Conservation (phyloP, 2,888 invertebrate genomes). For the Stenolophus ochropezus region DNA sequence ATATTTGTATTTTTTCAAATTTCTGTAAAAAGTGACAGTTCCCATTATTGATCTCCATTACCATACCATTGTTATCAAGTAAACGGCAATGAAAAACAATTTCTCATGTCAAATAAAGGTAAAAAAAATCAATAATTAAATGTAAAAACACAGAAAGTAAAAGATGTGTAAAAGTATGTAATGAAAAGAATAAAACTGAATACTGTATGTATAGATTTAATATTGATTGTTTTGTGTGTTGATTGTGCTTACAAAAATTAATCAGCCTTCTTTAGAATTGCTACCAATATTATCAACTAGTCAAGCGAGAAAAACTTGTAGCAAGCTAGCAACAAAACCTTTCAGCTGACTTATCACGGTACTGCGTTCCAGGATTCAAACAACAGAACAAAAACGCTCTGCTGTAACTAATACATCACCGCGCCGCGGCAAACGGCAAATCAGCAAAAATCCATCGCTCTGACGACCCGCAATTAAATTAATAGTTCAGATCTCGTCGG, state of each 20-base stretch:
- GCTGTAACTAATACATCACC: conserved; percentile 9
- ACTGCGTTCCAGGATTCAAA: not conserved
- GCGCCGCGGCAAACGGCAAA: not conserved
- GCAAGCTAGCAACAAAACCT: not conserved
- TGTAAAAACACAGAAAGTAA: no score
- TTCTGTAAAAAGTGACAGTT: no score
- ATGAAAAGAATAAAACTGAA: no score
- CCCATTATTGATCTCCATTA: no score
- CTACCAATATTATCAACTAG: conserved; percentile 13
- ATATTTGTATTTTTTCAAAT: no score
- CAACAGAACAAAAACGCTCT: conserved; percentile 23
- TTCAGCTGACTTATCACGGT: conserved; percentile 17
- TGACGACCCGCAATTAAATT: not conserved
- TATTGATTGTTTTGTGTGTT: no score
- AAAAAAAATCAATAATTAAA: no score
- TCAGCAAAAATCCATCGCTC: conserved; percentile 28
- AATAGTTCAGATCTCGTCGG: not conserved
- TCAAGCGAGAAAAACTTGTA: conserved; percentile 12
- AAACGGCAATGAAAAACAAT: no score
- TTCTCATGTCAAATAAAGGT: no score
- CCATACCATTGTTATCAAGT: no score
- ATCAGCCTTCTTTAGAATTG: not conserved
- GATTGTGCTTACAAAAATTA: not conserved
- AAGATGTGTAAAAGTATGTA: no score
- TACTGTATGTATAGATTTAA: no score